These are phyloP conservation scores for Habrosyne pyritoides DNA, from an alignment of 2,888 invertebrate genomes.

Conservation along the genomic window DNA sequence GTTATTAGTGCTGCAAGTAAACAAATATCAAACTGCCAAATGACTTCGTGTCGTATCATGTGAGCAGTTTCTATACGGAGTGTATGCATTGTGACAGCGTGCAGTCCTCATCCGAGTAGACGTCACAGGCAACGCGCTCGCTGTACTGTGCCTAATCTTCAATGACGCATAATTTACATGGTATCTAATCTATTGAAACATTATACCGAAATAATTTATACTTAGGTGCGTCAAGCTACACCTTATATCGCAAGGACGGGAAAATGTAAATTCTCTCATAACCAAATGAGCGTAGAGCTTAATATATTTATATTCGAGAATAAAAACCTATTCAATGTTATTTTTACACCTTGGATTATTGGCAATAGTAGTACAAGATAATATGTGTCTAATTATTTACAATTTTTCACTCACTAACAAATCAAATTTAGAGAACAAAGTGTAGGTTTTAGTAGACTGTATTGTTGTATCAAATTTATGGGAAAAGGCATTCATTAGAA, in stretches of 20 bases:
- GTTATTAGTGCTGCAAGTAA: neutral
- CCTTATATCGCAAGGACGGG: conserved; percentile 8
- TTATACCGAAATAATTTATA: conserved; percentile 30
- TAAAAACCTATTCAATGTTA: no score
- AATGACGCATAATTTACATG: neutral
- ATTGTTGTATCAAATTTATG: no score
- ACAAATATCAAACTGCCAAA: neutral
- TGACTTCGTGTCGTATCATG: neutral
- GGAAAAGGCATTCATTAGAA: no score
- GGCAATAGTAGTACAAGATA: no score
- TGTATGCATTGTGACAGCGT: neutral
- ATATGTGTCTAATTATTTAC: no score
- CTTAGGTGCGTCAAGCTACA: neutral
- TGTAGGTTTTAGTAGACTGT: no score
- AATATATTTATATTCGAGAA: no score
- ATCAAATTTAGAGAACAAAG: no score
- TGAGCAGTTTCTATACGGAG: neutral
- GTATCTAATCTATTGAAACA: conserved; percentile 25
- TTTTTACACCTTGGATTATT: no score
- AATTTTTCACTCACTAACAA: no score
- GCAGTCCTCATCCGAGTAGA: neutral
- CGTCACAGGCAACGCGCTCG: neutral
- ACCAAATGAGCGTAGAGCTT: neutral
- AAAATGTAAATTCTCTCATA: neutral
- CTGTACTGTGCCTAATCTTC: neutral